A percentile compares a stretch with the other conserved stretches of the same genome.
phyloP scores from a whole-genome alignment of 2,888 invertebrate species.

The Mongoloraphidia duomilia region DNA sequence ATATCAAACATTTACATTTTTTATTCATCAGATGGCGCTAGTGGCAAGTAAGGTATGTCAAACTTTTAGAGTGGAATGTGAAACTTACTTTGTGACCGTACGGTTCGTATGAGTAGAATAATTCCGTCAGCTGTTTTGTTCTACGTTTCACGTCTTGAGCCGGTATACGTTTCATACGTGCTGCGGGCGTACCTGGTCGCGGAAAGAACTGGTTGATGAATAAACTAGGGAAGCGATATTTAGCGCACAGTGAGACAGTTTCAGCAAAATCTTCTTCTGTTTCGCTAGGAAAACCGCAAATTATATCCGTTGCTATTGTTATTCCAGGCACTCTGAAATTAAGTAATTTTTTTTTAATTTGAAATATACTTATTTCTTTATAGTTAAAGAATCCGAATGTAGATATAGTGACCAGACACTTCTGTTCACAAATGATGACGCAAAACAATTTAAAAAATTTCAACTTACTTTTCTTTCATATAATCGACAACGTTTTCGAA shows the following conservation, averaged over 20 bases:
- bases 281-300: conserved; percentile 97
- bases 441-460: background rate
- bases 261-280: conserved; percentile 79
- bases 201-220: conserved; percentile 99
- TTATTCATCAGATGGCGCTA: too few species aligned
- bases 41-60: too few species aligned
- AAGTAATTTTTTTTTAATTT: background rate
- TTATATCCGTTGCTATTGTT: conserved; percentile 94
- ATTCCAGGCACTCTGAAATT: conserved; percentile 63
- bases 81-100: conserved; percentile 50
- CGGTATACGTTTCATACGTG: conserved; percentile 71
- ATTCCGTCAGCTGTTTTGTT: conserved; percentile 73
- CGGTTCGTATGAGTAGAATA: conserved; percentile 81
- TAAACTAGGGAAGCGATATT: conserved; percentile 81
- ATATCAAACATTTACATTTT: too few species aligned
- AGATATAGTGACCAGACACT: too few species aligned
- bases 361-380: too few species aligned
- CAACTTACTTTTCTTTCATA: conserved; percentile 49
- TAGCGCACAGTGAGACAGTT: conserved; percentile 66
- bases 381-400: too few species aligned
- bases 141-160: conserved; percentile 78
- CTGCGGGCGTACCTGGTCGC: conserved; percentile 91
- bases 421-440: too few species aligned
- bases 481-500: conserved; percentile 82
- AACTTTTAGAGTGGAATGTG: background rate